Base-by-base conservation (phyloP, 1,140 invertebrate genomes). In the Glossosoma conforme region DNA sequence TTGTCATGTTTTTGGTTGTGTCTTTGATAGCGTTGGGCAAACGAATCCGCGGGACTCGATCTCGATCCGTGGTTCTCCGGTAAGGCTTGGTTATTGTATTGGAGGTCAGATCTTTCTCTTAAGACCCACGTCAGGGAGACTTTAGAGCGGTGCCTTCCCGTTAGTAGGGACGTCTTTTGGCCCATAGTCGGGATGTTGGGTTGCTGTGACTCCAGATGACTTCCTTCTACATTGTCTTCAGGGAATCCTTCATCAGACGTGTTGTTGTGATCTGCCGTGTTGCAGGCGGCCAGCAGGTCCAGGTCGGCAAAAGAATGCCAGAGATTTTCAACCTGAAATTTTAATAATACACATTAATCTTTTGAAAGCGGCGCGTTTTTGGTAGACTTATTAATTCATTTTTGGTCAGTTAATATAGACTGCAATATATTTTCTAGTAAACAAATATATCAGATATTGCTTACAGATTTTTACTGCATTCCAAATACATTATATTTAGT, bases 51-150 rank as follows among this genome's bases (percentile, higher is more conserved):
- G 3, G 44, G 32, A 15, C 43, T 45, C 22, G 22, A 35, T 20
- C 42, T n/a, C 1, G 52, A 25, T 14, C 36, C 41, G 10, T 22
- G 35, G 19, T 20, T 50, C n/a, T 51, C 52, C 22, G 25, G 33
- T 14, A 33, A 36, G 4, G 30, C 14, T 33, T 40, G 44, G 15
- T 54, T 46, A 15, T 46, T 41, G 42, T 63, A 60, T 28, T 69
- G 65, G 22, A 74, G 65, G 43, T 77, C 73, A 13, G 75, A 63
- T 43, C 81, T 79, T 38, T 80, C 78, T 51, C 80, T 76, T 6
- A 85, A 65, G 40, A 84, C 80, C 82, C 83, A 84, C 11, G 82
- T 84, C 30, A 85, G 65, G 30, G 82, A 83, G 63, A 84, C 81
- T 65, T 83, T 83, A 44, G 83, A 83, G 56, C 81, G 77, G 57